A percentile compares a stretch with the other conserved stretches of the same genome.
Evolutionary conservation across 2,888 invertebrate species (phyloP).

Genomic region (Apocheima hispidaria): DNA sequence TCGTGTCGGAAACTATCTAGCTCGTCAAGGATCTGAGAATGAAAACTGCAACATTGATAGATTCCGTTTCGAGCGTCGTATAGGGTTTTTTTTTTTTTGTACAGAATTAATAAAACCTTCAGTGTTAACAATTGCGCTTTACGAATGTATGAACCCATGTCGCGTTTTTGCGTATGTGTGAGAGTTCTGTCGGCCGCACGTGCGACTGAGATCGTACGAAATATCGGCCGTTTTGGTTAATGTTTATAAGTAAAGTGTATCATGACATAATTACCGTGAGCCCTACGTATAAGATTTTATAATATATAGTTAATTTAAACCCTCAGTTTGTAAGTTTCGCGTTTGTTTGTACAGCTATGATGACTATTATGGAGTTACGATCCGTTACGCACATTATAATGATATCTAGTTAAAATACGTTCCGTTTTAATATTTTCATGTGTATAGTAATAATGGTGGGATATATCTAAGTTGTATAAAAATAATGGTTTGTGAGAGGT

Average conservation of each 20-base stretch:
- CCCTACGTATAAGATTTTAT: conserved; percentile 39
- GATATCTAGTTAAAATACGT: conserved; percentile 61
- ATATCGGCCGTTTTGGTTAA: conserved; percentile 26
- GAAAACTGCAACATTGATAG: conserved; percentile 12
- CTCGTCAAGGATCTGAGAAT: background rate
- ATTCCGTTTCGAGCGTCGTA: conserved; percentile 30
- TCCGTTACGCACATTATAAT: conserved; percentile 74
- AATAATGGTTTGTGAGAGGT: conserved; percentile 61
- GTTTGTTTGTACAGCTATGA: conserved; percentile 70
- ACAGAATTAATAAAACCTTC: conserved; percentile 50
- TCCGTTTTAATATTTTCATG: conserved; percentile 77
- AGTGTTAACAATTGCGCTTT: conserved; percentile 48
- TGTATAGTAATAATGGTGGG: conserved; percentile 69
- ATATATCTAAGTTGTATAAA: conserved; percentile 58
- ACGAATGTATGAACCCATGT: conserved; percentile 44
- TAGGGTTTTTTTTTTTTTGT: conserved; percentile 48
- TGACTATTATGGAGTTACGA: conserved; percentile 68
- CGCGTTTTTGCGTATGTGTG: conserved; percentile 43
- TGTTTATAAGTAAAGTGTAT: conserved; percentile 31
- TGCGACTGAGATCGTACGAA: conserved; percentile 27
- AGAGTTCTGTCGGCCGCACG: conserved; percentile 18
- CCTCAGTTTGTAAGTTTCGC: conserved; percentile 38
- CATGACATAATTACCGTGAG: conserved; percentile 30
- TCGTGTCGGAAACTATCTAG: conserved; percentile 2
- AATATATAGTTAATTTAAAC: conserved; percentile 37